phyloP scores from a whole-genome alignment of 2,888 invertebrate genomes.

The Standfussiana lucernea region DNA sequence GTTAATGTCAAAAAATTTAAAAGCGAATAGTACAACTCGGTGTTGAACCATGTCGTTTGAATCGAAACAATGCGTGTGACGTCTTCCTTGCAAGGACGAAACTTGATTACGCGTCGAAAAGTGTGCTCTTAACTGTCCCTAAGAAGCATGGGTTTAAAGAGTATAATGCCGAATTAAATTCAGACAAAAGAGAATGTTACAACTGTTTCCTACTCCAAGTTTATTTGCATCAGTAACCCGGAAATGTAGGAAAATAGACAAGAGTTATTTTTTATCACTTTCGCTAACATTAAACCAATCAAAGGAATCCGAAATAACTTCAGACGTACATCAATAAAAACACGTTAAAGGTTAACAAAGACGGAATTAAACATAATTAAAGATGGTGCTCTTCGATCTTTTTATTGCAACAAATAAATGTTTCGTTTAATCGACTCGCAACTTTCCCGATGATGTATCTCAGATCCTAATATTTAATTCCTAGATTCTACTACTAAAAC shows the following conservation, averaged over 20 bases:
- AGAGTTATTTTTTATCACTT: background rate
- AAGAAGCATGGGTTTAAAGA: background rate
- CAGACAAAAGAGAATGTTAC: background rate
- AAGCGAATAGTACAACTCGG: background rate
- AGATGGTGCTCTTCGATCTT: slow-evolving; percentile 17
- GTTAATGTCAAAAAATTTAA: background rate
- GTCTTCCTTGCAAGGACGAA: background rate
- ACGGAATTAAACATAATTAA: slow-evolving; percentile 39
- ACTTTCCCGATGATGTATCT: slow-evolving; percentile 8
- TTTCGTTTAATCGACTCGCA: slow-evolving; percentile 28
- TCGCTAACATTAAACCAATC: slow-evolving; percentile 26
- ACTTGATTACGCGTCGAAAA: background rate
- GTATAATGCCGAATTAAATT: too few species aligned
- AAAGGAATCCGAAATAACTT: slow-evolving; percentile 9
- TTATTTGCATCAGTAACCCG: background rate
- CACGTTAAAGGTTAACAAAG: slow-evolving; percentile 7
- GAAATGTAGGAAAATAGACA: background rate
- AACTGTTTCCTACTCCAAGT: background rate
- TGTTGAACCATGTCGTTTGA: background rate
- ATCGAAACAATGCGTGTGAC: background rate
- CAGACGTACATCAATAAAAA: slow-evolving; percentile 12
- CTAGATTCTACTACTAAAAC: slow-evolving; percentile 53
- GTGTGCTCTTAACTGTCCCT: background rate
- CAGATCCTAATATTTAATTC: slow-evolving; percentile 50
- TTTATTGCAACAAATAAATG: slow-evolving; percentile 42